These are phyloP conservation scores for Drosophila suzukii DNA, from an alignment of 1,140 invertebrate species.

Conservation along the genomic window DNA sequence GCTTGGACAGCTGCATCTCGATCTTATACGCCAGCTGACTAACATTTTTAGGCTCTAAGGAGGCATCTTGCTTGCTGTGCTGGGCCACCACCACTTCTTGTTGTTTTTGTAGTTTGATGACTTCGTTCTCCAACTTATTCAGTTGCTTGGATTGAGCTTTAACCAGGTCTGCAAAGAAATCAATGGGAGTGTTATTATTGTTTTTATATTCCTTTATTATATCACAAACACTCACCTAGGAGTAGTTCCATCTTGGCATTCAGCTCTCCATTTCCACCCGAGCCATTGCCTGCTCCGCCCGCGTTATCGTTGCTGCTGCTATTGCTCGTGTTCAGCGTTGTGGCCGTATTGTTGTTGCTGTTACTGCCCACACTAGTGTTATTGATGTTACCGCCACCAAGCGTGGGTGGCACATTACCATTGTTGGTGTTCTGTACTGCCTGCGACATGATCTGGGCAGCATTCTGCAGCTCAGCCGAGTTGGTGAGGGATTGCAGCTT, in stretches of 20 bases:
- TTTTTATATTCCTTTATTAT: background rate
- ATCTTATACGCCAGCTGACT: conserved; percentile 77
- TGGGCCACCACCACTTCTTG: conserved; percentile 18
- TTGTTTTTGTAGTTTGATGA: conserved; percentile 61
- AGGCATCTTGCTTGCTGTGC: conserved; percentile 31
- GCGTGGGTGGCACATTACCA: conserved; percentile 64
- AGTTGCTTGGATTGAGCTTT: conserved; percentile 74
- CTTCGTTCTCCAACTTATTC: conserved; percentile 66
- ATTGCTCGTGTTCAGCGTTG: conserved; percentile 51
- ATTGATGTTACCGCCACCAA: conserved; percentile 43
- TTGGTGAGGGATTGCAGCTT: conserved; percentile 51
- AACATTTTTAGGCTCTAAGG: conserved; percentile 61
- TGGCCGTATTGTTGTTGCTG: conserved; percentile 51
- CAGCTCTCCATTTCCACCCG: conserved; percentile 38
- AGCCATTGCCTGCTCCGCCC: conserved; percentile 12
- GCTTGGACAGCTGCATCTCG: conserved; percentile 79
- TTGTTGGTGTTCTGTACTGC: conserved; percentile 76
- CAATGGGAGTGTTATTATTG: background rate
- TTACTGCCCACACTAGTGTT: conserved; percentile 30
- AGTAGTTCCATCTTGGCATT: conserved; percentile 73
- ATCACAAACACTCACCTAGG: conserved; percentile 46
- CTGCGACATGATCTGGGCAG: conserved; percentile 79
- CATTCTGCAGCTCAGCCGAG: conserved; percentile 76
- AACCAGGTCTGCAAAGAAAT: conserved; percentile 52
- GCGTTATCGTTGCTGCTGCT: conserved; percentile 49